Evolutionary conservation across 2,888 invertebrate species (phyloP), one percentile per base, ranked within the genome.

Genomic region (Chloroclystis v-ata): DNA sequence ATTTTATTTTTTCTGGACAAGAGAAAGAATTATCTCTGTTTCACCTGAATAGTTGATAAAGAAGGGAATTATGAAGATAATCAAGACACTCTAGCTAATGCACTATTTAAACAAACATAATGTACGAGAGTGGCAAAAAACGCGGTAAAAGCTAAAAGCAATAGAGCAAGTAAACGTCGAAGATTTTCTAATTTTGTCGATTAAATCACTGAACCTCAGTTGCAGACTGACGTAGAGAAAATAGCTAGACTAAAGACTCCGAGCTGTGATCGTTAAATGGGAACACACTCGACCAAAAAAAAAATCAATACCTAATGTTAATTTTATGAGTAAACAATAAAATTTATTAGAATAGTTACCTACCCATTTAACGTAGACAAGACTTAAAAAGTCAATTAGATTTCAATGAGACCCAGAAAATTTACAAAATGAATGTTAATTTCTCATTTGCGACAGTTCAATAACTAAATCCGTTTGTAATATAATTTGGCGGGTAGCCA

Each of bases 101-200:
- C 5, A 4, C 20, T 5, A 20, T 20, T 2, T 20, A 4, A 20
- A 4, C 20, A 20, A 4, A 20, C 2, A 20, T 20, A 26, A 2
- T 26, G 26, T 2, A 26, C 5, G 2, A 26, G 26, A 26, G 8
- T 26, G 9, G 26, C 26, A 8, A 26, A 2, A 26, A 6, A 26
- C 26, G 9, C 6, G 26, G 4, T 8, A 10, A 24, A 11, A 35
- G 10, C 11, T 26, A 51, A 41, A 54, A 53, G 12, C 37, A 29
- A 57, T 63, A 55, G 54, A 61, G 61, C 63, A 65, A 53, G 52
- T 46, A 47, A 50, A 38, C 49, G 10, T 60, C 68, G 60, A 52
- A 69, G 64, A 62, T 52, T 53, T 54, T 67, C 75, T 78, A 78
- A 73, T 65, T 73, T 58, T 29, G 76, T 72, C 72, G 76, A 64